phyloP scores from a whole-genome alignment of 2,113 vertebrate genomes.

The Columbina picui region DNA sequence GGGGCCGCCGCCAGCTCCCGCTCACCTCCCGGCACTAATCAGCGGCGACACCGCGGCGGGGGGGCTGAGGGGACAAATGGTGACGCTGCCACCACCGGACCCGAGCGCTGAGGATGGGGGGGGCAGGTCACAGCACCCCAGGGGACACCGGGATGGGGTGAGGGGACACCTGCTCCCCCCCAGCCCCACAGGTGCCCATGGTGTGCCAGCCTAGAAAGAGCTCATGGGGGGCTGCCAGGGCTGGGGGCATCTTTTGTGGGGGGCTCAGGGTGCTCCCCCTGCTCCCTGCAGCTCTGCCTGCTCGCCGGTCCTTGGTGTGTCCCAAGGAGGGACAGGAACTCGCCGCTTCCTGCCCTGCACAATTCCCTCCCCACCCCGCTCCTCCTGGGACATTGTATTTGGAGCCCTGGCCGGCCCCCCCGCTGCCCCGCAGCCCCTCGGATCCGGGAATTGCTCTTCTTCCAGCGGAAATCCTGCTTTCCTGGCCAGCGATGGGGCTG shows the following conservation, averaged over 20 bases:
- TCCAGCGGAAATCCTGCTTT: slow-evolving; percentile 69
- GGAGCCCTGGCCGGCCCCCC: slow-evolving; percentile 3
- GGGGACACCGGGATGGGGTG: not conserved
- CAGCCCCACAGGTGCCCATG: not conserved
- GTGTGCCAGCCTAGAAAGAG: not conserved
- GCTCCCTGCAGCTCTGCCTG: not conserved
- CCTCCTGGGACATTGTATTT: slow-evolving; percentile 63
- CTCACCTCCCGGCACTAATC: rapidly evolving
- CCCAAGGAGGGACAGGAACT: slow-evolving; percentile 55
- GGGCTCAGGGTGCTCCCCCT: not conserved
- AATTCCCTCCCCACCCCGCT: slow-evolving; percentile 54
- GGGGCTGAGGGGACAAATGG: not conserved
- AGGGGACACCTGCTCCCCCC: not conserved
- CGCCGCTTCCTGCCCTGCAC: slow-evolving; percentile 46
- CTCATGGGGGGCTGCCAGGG: rapidly evolving
- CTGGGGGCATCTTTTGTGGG: not conserved
- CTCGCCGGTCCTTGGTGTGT: slow-evolving; percentile 23
- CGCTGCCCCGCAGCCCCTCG: slow-evolving; percentile 53
- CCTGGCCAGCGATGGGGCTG: slow-evolving; percentile 1
- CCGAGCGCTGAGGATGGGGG: not conserved
- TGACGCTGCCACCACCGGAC: not conserved
- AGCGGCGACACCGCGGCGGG: rapidly evolving
- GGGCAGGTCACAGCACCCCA: not conserved
- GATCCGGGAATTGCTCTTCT: slow-evolving; percentile 70
- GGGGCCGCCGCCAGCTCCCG: not conserved